Evolutionary conservation across 2,113 vertebrate species (phyloP), one percentile per base, ranked within the genome.

Genomic region (Antigone vipio): DNA sequence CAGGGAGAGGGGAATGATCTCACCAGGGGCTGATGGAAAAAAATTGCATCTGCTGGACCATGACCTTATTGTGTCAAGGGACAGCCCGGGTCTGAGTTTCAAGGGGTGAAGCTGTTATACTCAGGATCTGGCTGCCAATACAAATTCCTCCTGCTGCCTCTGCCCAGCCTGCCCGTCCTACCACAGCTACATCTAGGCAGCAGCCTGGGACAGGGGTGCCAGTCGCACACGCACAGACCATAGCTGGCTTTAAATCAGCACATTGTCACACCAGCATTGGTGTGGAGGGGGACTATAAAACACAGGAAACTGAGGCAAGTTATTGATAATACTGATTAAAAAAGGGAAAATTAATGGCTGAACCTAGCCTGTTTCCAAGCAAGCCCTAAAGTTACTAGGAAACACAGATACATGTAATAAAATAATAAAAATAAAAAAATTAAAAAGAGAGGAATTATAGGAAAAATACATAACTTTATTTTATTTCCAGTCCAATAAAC

Each of bases 51-150:
- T 30, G 38, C 42, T 69, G 74, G 23, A 29, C 35, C 32, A 17
- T 3, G 5, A 20, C 21, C 47, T 12, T 66, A 3, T 29, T 5
- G 20, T 0, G 1, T 32, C 0, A 0, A 55, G 44, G 45, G 15
- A 12, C 32, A 30, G 55, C n/a, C 45, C 2, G 1, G 24, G 24
- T 34, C 38, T 75, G 79, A 35, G 38, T 35, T 49, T 75, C 0
- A 0, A 26, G 23, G 22, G 50, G 6, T 8, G 7, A 71, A 58
- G 78, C 15, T 40, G 29, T 12, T 13, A 21, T 5, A 3, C 32
- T 29, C 20, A 4, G 67, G 52, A 34, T 14, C 11, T 8, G 63
- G 20, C 38, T 59, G 27, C 27, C 58, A 12, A 7, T 2, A 17
- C 5, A 22, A n/a, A 42, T 45, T 64, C 59, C 35, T 42, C 16